Evolutionary conservation across 1,140 invertebrate species (phyloP).

Genomic region (Chymomyza costata): DNA sequence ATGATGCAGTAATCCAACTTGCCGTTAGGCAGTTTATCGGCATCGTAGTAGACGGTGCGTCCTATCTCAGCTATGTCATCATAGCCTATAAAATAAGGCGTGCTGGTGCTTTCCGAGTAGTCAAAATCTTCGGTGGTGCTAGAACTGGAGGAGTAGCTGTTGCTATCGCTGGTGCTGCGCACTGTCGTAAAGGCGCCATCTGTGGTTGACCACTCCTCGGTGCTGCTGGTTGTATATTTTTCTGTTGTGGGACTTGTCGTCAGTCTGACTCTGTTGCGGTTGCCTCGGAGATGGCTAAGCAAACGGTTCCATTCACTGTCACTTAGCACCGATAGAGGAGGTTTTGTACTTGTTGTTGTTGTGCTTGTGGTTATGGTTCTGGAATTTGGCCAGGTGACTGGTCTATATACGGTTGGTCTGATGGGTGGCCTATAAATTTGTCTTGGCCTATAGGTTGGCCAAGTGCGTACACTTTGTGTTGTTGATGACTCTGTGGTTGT

Average conservation of each 20-base stretch:
- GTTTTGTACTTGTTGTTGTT: background rate
- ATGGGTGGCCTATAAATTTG: slow-evolving; percentile 2
- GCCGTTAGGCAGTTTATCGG: slow-evolving; percentile 23
- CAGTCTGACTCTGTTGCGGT: background rate
- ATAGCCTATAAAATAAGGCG: slow-evolving; percentile 35
- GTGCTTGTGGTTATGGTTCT: slow-evolving; percentile 13
- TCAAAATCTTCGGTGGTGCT: slow-evolving; percentile 25
- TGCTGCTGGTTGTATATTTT: slow-evolving; percentile 6
- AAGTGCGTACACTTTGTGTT: too few species aligned
- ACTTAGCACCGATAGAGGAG: background rate
- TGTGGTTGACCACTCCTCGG: slow-evolving; percentile 11
- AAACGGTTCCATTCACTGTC: slow-evolving; percentile 42
- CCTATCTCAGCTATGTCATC: slow-evolving; percentile 38
- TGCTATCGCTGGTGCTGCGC: slow-evolving; percentile 7
- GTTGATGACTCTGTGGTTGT: slow-evolving; percentile 4
- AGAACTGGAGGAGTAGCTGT: slow-evolving; percentile 4
- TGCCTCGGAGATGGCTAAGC: background rate
- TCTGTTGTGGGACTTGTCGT: slow-evolving; percentile 2
- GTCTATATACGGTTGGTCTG: slow-evolving; percentile 12
- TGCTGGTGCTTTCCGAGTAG: slow-evolving; percentile 12
- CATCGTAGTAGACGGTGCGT: slow-evolving; percentile 42
- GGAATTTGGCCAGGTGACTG: too few species aligned
- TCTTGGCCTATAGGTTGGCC: too few species aligned
- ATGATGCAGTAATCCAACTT: slow-evolving; percentile 46
- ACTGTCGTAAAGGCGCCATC: slow-evolving; percentile 7